phyloP scores from a whole-genome alignment of 1,140 invertebrate species.

The Trinorchestia longiramus region DNA sequence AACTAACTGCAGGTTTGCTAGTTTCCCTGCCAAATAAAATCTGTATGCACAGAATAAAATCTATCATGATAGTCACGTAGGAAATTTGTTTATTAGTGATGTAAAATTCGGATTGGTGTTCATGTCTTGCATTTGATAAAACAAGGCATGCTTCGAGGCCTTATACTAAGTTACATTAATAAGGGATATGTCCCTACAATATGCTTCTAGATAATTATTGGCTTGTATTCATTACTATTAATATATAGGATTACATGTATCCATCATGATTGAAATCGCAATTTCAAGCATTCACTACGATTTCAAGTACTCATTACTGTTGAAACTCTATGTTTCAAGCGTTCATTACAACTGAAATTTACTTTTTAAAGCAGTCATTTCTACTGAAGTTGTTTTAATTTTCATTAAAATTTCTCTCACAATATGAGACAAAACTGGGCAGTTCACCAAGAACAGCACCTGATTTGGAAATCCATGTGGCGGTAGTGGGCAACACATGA shows the following conservation, averaged over 20 bases:
- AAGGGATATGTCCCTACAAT: too few species aligned
- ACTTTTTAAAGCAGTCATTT: background rate
- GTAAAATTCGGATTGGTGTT: background rate
- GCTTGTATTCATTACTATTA: too few species aligned
- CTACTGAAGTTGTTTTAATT: too few species aligned
- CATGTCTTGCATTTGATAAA: background rate
- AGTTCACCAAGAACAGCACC: background rate
- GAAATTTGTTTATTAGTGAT: background rate
- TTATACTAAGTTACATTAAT: background rate
- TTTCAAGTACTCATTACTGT: background rate
- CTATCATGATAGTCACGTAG: background rate
- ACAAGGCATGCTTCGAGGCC: too few species aligned
- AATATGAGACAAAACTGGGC: background rate
- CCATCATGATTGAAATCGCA: too few species aligned
- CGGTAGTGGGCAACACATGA: background rate
- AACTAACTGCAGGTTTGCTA: background rate
- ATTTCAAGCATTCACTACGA: too few species aligned
- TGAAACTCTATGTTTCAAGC: too few species aligned
- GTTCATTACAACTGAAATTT: background rate
- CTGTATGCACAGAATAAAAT: background rate
- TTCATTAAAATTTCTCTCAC: background rate
- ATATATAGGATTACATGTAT: too few species aligned
- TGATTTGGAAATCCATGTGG: background rate
- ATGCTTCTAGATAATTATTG: too few species aligned
- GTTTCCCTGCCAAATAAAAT: background rate